Evolutionary conservation across 2,888 invertebrate genomes (phyloP), one percentile per base, ranked within the genome.

Genomic region (Leptogaster cylindrica): DNA sequence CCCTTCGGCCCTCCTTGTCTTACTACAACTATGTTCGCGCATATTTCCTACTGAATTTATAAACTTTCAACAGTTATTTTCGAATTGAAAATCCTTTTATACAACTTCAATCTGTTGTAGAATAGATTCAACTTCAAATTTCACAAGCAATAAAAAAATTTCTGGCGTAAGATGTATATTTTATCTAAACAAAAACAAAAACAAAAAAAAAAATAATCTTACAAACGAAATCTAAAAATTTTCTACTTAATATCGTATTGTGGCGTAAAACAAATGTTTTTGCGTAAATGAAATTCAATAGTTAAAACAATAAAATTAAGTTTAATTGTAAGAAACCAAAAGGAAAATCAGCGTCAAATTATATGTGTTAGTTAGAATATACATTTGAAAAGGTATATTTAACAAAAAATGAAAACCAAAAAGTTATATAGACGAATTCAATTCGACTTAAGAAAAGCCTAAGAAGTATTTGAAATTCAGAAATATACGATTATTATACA

Each of bases 331-430:
- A 48, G 46, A 55, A n/a, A n/a, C n/a, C n/a, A n/a, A n/a, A n/a
- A n/a, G n/a, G n/a, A n/a, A 66, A 66, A 65, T 67, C 58, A 68
- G 68, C 68, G 70, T 70, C 70, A 70, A 70, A 70, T 70, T 70
- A 70, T 69, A 69, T 70, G 70, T 70, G 70, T 70, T 70, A 70
- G 70, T 67, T 67, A 68, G 65, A 55, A 65, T 50, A 31, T 63
- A 63, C 16, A 23, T 31, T 12, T n/a, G 55, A 46, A 46, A 52
- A 41, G n/a, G 36, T 14, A 65, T 50, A 50, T 50, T 25, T 48
- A 65, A 16, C 12, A 52, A 16, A 8, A 51, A 48, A 48, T 16
- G n/a, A 48, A 20, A 48, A 48, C 20, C 5, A 18, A n/a, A 41
- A 41, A 14, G 14, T n/a, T 10, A 41, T 12, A 41, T 41, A 10